Percentiles rank a stretch among this genome's conserved stretches.
Conservation (phyloP, 2,797 vertebrate genomes). For the Leptatherina wallacei region DNA sequence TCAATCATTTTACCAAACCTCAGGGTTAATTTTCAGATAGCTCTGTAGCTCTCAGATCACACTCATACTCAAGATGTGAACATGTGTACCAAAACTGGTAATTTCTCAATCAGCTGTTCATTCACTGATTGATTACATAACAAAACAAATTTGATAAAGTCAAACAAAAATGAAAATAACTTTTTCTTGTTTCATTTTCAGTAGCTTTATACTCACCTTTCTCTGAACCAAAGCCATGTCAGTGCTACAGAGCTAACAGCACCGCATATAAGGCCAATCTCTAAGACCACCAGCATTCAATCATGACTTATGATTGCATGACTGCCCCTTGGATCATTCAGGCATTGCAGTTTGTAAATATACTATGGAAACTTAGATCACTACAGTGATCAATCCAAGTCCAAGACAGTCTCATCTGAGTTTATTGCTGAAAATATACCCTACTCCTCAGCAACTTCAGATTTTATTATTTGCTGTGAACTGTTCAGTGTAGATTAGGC, state of each 20-base stretch:
- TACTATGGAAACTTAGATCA: slow-evolving; percentile 21
- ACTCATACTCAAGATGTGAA: not conserved
- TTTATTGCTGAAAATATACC: slow-evolving; percentile 38
- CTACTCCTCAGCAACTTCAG: slow-evolving; percentile 29
- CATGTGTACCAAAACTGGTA: not conserved
- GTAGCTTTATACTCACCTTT: not conserved
- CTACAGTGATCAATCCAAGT: slow-evolving; percentile 4
- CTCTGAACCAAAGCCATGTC: not conserved
- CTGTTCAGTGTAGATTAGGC: not conserved
- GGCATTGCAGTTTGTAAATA: slow-evolving; percentile 58
- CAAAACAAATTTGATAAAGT: not conserved
- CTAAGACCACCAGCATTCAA: slow-evolving; percentile 4
- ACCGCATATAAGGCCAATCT: not conserved
- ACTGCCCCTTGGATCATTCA: slow-evolving; percentile 28
- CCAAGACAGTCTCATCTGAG: slow-evolving; percentile 26
- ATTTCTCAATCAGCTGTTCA: slow-evolving; percentile 18
- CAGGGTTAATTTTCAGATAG: slow-evolving; percentile 5
- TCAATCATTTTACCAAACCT: slow-evolving; percentile 21
- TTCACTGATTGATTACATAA: slow-evolving; percentile 16
- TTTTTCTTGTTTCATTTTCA: slow-evolving; percentile 20
- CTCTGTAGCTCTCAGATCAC: slow-evolving; percentile 12
- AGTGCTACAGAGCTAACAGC: slow-evolving; percentile 30
- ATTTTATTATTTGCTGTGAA: slow-evolving; percentile 30
- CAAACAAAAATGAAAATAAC: not conserved
- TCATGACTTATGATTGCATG: slow-evolving; percentile 12